Base-by-base conservation (phyloP, 2,113 vertebrate species). In the Lates calcarifer region DNA sequence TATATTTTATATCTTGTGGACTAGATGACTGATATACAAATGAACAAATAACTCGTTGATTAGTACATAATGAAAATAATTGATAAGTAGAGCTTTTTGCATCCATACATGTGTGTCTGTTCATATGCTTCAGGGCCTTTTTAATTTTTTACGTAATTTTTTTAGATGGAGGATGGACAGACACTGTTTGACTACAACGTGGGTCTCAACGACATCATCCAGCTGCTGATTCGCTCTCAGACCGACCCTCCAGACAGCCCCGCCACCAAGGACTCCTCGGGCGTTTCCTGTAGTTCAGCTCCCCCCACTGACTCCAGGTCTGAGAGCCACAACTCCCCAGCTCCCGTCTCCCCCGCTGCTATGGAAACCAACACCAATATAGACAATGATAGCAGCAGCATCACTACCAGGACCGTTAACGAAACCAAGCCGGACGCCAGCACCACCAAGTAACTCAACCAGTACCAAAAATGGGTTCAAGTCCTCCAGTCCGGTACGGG, bases 181-280 rank as follows among this genome's bases (percentile, higher is more conserved):
- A 99, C 98, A 43, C 95, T 99, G 82, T 99, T 98, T 93, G 98
- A 99, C 93, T 99, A 99, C 90, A 96, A 98, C 84, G 98, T 99
- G 87, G 98, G 98, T 87, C 96, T 99, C 85, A 99, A 99, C 83
- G 98, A 99, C 93, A 99, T 99, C 86, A 95, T 99, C 91, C 98
- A 99, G 93, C 96, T 99, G 85, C 95, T 99, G 80, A 97, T 98
- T 88, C 98, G 98, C 76, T 96, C 97, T 53, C 96, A 97, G 71
- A 93, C 96, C 18, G 97, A 98, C 90, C 90, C 95, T 88, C 93
- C 96, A 39, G 94, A 96, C 62, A 93, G 95, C 83, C 94, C 96
- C 70, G 86, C 90, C 87, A 76, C 93, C 89, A 94, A 96, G 93
- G 96, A 96, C 88, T 85, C 91, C 39, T 95, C 95, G n/a, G 91